phyloP scores from a whole-genome alignment of 2,888 invertebrate genomes.

The Shargacucullia verbasci region DNA sequence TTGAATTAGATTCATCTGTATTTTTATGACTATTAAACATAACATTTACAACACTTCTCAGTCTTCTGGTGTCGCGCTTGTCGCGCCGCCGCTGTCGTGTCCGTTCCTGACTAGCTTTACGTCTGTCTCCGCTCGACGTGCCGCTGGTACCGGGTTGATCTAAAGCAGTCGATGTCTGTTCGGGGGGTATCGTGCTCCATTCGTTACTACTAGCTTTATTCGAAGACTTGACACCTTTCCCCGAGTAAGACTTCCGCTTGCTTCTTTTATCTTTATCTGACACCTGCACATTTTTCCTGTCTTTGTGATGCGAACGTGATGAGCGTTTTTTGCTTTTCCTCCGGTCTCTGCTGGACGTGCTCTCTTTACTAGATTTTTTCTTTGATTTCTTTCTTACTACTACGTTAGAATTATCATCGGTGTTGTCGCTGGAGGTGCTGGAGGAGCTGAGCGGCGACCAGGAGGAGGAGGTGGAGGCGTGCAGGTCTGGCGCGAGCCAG shows the following conservation, averaged over 20 bases:
- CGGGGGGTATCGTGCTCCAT: conserved; percentile 12
- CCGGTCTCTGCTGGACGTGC: conserved; percentile 51
- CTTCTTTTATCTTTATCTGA: conserved; percentile 58
- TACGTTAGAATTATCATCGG: conserved; percentile 48
- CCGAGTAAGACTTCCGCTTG: conserved; percentile 71
- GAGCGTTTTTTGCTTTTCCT: conserved; percentile 58
- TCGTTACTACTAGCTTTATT: conserved; percentile 48
- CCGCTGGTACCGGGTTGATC: conserved; percentile 51
- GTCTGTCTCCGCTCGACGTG: conserved; percentile 40
- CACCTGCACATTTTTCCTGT: conserved; percentile 36
- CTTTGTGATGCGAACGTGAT: conserved; percentile 58
- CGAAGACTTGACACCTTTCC: conserved; percentile 77
- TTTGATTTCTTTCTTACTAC: conserved; percentile 59
- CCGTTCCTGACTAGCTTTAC: conserved; percentile 36
- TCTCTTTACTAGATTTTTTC: conserved; percentile 51
- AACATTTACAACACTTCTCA: conserved; percentile 82
- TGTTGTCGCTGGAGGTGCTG: conserved; percentile 31
- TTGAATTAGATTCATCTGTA: conserved; percentile 61
- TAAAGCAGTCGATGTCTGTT: conserved; percentile 24
- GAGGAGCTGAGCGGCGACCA: conserved; percentile 42
- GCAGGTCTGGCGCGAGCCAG: conserved; percentile 18
- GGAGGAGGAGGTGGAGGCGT: conserved; percentile 43
- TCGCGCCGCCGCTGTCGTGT: conserved; percentile 50
- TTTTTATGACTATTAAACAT: conserved; percentile 65
- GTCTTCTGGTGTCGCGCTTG: conserved; percentile 74